These are phyloP conservation scores for Hemaris fuciformis DNA, from an alignment of 2,888 invertebrate species.

Conservation along the genomic window DNA sequence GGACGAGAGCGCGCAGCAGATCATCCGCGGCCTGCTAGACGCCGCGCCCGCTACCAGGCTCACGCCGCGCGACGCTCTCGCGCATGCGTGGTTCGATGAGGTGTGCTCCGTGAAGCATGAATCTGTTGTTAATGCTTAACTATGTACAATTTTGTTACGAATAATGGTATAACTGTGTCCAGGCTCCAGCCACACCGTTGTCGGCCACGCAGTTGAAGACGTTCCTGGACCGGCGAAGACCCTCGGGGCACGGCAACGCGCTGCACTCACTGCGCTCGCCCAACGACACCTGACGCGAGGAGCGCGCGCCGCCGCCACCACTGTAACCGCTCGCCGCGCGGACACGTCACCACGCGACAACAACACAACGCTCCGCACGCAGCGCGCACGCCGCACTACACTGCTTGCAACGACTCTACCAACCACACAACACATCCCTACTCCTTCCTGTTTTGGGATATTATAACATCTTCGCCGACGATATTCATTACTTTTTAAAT, in stretches of 20 bases:
- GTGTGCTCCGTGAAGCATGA: conserved; percentile 30
- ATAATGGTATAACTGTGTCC: conserved; percentile 3
- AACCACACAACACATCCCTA: neutral
- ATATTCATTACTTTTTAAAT: too few species aligned
- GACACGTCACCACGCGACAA: neutral
- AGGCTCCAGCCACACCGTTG: conserved; percentile 59
- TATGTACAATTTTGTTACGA: neutral
- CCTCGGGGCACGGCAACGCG: conserved; percentile 64
- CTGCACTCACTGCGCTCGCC: conserved; percentile 64
- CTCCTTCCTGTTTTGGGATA: too few species aligned
- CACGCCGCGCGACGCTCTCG: conserved; percentile 54
- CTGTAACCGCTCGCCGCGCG: neutral
- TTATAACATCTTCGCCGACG: too few species aligned
- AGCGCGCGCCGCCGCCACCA: conserved; percentile 12
- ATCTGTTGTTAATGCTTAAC: neutral
- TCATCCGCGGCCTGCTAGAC: conserved; percentile 84
- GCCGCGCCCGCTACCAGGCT: conserved; percentile 66
- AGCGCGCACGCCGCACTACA: neutral
- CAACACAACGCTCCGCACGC: neutral
- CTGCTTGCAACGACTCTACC: neutral
- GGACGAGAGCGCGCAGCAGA: conserved; percentile 84
- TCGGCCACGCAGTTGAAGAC: conserved; percentile 67
- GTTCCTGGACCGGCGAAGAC: conserved; percentile 72
- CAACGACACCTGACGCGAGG: conserved; percentile 59
- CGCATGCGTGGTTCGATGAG: conserved; percentile 66